phyloP scores from a whole-genome alignment of 2,797 vertebrate genomes.

The Diceros bicornis region DNA sequence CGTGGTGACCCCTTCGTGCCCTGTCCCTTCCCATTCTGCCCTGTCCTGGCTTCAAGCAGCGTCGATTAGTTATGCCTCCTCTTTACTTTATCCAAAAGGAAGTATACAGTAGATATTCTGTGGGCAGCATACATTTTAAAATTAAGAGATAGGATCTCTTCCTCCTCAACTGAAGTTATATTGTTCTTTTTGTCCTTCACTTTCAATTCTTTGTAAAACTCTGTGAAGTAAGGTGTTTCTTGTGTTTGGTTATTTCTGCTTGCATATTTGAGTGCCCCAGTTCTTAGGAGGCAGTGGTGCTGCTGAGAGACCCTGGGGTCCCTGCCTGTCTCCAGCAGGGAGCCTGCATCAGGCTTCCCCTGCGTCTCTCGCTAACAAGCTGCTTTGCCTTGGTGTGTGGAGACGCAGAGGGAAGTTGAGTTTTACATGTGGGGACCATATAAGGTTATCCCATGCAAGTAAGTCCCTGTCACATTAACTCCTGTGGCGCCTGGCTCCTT shows the following conservation, averaged over 20 bases:
- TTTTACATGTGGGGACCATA: background rate
- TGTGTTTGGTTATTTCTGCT: background rate
- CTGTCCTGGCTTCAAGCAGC: background rate
- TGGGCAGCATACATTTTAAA: background rate
- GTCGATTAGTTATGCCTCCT: rapidly evolving
- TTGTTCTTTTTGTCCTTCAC: background rate
- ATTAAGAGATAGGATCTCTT: background rate
- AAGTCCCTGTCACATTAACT: background rate
- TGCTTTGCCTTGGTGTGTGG: background rate
- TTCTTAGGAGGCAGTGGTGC: background rate
- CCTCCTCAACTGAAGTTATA: background rate
- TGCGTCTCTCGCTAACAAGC: background rate
- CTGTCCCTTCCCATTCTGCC: background rate
- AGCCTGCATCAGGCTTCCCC: background rate
- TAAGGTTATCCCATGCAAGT: background rate
- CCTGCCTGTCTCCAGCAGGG: background rate
- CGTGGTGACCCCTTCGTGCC: background rate
- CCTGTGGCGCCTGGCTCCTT: background rate
- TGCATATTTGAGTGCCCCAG: background rate
- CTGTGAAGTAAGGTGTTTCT: background rate
- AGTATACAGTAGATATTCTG: background rate
- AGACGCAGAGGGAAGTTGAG: background rate
- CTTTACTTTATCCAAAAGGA: background rate
- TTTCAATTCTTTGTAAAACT: background rate
- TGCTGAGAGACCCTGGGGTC: background rate